Base-by-base conservation (phyloP, 2,888 invertebrate genomes). In the Melikaiella ostensackeni region DNA sequence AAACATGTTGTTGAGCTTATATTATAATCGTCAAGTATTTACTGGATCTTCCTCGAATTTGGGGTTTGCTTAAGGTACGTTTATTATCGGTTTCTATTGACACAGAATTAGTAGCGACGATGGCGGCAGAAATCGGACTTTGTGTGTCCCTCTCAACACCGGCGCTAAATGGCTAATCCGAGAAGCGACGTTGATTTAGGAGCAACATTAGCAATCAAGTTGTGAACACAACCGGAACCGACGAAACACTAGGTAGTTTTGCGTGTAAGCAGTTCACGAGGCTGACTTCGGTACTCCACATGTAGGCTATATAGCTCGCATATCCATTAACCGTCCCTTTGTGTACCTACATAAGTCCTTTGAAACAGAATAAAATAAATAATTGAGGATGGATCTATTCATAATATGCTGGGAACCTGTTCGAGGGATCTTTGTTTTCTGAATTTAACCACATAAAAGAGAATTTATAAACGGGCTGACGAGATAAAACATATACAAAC, bases 131-230 rank as follows among this genome's bases (percentile, higher is more conserved):
- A 75, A 74, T 62, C 70, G 64, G 74, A 38, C 81, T 82, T 82
- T 80, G 81, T 82, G 74, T 63, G 61, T 73, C 75, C 75, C 83
- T 79, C 81, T 81, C 79, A 79, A 73, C 80, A 64, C 77, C 46
- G 75, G 74, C 80, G 80, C 78, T 81, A 82, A 83, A 77, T 78
- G 78, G 84, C 82, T 86, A 86, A 87, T 86, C 84, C 83, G 74
- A 80, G 81, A 77, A 77, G 81, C 81, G 82, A 83, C 85, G 86
- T 84, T 86, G 86, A 88, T 86, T 87, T 85, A 86, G 82, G 83
- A 76, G 82, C 75, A 80, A 83, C 85, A 86, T 86, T 85, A 84
- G 85, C 86, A 84, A 86, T 86, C 86, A 85, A 81, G 81, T 82
- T 81, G 84, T 77, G 82, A 84, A 82, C 84, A 86, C 77, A 83